phyloP scores from a whole-genome alignment of 2,113 vertebrate species.

The Hoplias malabaricus region DNA sequence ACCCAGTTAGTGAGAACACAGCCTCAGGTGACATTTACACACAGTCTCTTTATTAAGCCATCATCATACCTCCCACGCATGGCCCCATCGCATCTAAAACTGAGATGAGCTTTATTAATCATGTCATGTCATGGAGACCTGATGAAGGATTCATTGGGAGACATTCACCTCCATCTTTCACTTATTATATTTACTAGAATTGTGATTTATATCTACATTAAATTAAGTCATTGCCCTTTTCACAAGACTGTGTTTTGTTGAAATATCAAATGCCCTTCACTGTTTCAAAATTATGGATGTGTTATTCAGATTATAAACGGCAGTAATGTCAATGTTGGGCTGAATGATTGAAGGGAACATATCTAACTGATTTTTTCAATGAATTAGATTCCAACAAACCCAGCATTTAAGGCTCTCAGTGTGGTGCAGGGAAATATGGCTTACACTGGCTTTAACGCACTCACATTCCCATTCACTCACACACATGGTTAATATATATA shows the following conservation, averaged over 20 bases:
- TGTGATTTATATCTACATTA: not conserved
- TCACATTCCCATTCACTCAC: no score
- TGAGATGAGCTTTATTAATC: not conserved
- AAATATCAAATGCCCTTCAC: no score
- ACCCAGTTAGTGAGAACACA: not conserved
- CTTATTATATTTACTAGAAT: not conserved
- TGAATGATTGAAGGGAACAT: no score
- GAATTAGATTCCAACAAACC: no score
- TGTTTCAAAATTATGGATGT: not conserved
- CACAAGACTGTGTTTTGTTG: not conserved
- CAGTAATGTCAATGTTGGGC: no score
- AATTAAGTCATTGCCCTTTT: not conserved
- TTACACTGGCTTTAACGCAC: no score
- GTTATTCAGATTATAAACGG: no score
- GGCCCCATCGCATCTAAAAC: not conserved
- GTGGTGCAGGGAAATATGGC: no score
- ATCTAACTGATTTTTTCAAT: no score
- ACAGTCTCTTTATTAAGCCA: not conserved
- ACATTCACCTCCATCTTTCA: not conserved
- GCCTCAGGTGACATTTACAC: not conserved
- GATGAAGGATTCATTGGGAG: not conserved
- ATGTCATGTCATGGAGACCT: not conserved
- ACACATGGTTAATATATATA: no score
- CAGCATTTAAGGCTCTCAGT: no score
- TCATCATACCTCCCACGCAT: slow-evolving; percentile 9